These are phyloP conservation scores for Zosterops pallidus DNA, from an alignment of 2,113 vertebrate genomes.

Conservation along the genomic window DNA sequence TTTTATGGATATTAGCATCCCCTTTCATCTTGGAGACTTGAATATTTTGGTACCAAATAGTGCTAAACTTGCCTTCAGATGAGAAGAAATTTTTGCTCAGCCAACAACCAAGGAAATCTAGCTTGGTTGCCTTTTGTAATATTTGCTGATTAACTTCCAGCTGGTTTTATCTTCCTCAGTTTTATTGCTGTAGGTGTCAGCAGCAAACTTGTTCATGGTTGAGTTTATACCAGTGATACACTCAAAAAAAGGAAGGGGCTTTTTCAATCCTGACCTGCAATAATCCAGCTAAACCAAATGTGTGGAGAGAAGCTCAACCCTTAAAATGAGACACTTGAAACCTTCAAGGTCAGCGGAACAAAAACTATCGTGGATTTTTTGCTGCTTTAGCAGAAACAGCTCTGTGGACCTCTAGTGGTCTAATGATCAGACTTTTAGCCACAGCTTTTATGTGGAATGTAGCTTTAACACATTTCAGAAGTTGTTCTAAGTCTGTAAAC, in stretches of 20 bases:
- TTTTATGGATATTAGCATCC: background rate
- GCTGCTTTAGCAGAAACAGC: constrained; percentile 23
- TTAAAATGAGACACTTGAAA: background rate
- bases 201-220: constrained; percentile 1
- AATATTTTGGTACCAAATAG: background rate
- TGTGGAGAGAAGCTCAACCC: background rate
- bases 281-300: background rate
- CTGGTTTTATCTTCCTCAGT: background rate
- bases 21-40: background rate
- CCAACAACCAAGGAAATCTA: background rate
- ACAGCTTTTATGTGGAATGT: background rate
- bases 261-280: background rate
- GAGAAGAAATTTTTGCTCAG: background rate
- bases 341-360: background rate
- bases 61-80: background rate
- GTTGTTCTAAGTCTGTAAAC: background rate
- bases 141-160: background rate
- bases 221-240: background rate
- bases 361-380: background rate
- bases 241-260: background rate
- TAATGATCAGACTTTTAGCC: background rate
- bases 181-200: background rate
- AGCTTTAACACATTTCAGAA: background rate
- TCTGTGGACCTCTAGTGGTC: constrained; percentile 67
- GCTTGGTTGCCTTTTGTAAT: background rate